Base-by-base conservation (phyloP, 2,888 invertebrate species). In the Heteropelma amictum region DNA sequence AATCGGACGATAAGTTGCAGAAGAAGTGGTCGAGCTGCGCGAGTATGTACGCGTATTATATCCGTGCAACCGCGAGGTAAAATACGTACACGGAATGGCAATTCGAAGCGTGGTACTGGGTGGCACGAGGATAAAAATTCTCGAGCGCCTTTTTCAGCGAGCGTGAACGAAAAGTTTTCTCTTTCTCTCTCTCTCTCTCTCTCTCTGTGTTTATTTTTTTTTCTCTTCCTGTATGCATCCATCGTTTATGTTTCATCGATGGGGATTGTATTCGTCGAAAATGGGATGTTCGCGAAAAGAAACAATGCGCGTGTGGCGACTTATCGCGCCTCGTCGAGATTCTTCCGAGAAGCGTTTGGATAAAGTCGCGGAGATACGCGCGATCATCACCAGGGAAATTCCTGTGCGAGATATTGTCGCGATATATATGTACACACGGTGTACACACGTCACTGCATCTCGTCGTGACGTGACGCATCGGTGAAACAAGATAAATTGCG, bases 41-140 rank as follows among this genome's bases (percentile, higher is more conserved):
- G n/a, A n/a, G 6, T 21, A 7, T 3, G 33, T 12, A n/a, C 17
- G 0, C 19, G 6, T 1, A 33, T 14, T 56, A 56, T 17, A 40
- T 14, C 12, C 28, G 28, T 19, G 6, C 3, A 42, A 47, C 21
- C 42, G 14, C 26, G 21, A 35, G 19, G 45, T 17, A 49, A 17
- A 17, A 26, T 40, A 38, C 53, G 53, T 53, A 53, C 53, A 21
- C 17, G 5, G 38, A 64, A 40, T 53, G 64, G 64, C 35, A 54
- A 65, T 45, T 65, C 54, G 65, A 45, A 45, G 53, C 54, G 45
- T 54, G 65, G 65, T 65, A 65, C 65, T 28, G 65, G 14, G 23
- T 65, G 65, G 54, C 35, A 65, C 65, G 65, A 45, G 33, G 45
- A 65, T 65, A 40, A 65, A 65, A 65, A 65, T 65, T 65, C 65